Conservation (phyloP, 2,888 invertebrate species). For the Acleris holmiana region DNA sequence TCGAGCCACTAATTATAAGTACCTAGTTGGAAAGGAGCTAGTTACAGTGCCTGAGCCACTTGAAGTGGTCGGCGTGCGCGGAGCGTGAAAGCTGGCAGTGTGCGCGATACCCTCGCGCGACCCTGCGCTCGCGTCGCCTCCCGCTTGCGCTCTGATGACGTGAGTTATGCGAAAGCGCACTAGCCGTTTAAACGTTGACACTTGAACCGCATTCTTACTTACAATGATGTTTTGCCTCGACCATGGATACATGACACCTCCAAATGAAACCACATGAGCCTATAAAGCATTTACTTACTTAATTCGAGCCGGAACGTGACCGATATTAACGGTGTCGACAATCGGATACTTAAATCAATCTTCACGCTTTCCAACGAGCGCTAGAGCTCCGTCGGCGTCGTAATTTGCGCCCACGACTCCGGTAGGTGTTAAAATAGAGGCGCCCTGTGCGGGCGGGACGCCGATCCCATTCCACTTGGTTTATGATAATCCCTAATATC, state of each 20-base stretch:
- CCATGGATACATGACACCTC: not conserved
- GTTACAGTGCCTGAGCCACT: not conserved
- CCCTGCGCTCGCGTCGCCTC: constrained; percentile 58
- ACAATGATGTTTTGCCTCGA: not conserved
- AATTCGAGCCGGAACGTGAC: constrained; percentile 22
- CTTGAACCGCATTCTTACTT: not conserved
- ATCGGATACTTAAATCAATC: constrained; percentile 56
- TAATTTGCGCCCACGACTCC: constrained; percentile 78
- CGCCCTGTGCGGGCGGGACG: constrained; percentile 76
- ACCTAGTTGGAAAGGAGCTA: too few relatives aligned
- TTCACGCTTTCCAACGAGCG: constrained; percentile 53
- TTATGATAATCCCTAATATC: constrained; percentile 84
- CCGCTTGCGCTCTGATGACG: constrained; percentile 44
- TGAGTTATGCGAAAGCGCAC: constrained; percentile 23
- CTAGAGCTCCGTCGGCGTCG: constrained; percentile 58
- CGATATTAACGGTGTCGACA: constrained; percentile 48
- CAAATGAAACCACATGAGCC: not conserved
- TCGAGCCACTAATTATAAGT: too few relatives aligned
- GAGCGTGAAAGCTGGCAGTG: constrained; percentile 65
- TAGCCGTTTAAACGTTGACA: not conserved
- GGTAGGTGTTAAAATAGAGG: constrained; percentile 82
- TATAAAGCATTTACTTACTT: constrained; percentile 18
- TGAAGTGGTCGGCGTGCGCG: constrained; percentile 30
- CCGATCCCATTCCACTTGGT: constrained; percentile 77
- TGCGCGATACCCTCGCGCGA: constrained; percentile 68